Percentiles rank a stretch among this genome's conserved stretches.
Evolutionary conservation across 1,140 invertebrate genomes (phyloP).

Genomic region (Rhizoglyphus robini): DNA sequence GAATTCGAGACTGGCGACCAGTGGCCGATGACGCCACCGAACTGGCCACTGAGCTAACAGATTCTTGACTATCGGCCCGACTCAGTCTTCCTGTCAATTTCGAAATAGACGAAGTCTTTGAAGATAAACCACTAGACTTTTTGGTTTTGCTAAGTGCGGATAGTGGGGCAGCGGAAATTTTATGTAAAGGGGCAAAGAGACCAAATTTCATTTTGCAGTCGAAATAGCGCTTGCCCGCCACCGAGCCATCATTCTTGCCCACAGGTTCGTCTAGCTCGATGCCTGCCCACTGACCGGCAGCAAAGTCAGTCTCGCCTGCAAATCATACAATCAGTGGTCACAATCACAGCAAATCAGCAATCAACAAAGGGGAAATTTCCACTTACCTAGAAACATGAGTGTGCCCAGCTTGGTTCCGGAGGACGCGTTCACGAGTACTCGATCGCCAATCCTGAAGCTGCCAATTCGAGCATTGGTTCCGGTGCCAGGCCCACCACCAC

Average conservation of each 20-base stretch:
- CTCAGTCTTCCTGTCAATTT: constrained; percentile 40
- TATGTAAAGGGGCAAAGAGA: constrained; percentile 75
- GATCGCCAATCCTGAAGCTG: constrained; percentile 64
- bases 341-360: not conserved
- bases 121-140: not conserved
- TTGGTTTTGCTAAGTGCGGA: constrained; percentile 5
- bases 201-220: constrained; percentile 76
- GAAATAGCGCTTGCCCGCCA: constrained; percentile 79
- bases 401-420: constrained; percentile 76
- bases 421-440: constrained; percentile 73
- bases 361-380: not conserved
- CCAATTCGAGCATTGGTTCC: not conserved
- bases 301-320: constrained; percentile 55
- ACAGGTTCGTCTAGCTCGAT: constrained; percentile 81
- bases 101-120: constrained; percentile 35
- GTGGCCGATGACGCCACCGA: constrained; percentile 65
- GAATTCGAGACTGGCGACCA: constrained; percentile 46
- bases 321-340: not conserved
- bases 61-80: constrained; percentile 50
- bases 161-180: constrained; percentile 45
- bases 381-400: constrained; percentile 59
- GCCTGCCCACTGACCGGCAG: constrained; percentile 80
- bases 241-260: constrained; percentile 91
- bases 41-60: constrained; percentile 63
- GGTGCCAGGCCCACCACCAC: not conserved